Base-by-base conservation (phyloP, 2,888 invertebrate species). In the Caenorhabditis macrosperma region DNA sequence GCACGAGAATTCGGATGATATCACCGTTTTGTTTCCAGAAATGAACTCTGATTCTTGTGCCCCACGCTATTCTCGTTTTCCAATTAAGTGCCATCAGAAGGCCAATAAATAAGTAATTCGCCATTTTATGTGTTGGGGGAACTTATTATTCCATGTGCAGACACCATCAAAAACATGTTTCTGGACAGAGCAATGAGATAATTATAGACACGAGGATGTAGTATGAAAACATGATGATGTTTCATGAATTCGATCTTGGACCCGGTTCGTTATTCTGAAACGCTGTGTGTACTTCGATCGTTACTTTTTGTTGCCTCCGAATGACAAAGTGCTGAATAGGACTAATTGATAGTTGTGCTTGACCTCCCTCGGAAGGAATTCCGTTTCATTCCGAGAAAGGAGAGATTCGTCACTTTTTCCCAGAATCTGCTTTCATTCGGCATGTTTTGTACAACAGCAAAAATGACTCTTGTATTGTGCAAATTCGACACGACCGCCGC, bases 361-460 rank as follows among this genome's bases (percentile, higher is more conserved):
- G 54, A 60, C 59, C 54, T 71, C 46, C 54, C 69, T 48, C 54
- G 15, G 20, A 24, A 41, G 20, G 35, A 54, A 41, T 59, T 74
- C 74, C 74, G 74, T 55, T 72, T 57, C 5, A 3, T 12, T 38
- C 38, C 35, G 20, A 57, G 33, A 17, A 28, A 57, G 26, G 38
- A 10, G 33, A 26, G 48, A 74, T 74, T 74, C 63, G 74, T 72
- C 72, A 72, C 44, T 50, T 48, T n/a, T 59, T 38, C 50, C 41
- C n/a, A 33, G 22, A 24, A 24, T 17, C 24, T 64, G 22, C 30
- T 52, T n/a, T 30, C 26, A 60, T 41, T 54, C 61, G 33, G 41
- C 64, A 72, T 72, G 72, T 72, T 72, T 72, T 59, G 64, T 74
- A 74, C 59, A 26, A 74, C 59, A 48, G 50, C 64, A 41, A 64